Evolutionary conservation across 1,140 invertebrate species (phyloP).

Genomic region (Aradophagus sp.): DNA sequence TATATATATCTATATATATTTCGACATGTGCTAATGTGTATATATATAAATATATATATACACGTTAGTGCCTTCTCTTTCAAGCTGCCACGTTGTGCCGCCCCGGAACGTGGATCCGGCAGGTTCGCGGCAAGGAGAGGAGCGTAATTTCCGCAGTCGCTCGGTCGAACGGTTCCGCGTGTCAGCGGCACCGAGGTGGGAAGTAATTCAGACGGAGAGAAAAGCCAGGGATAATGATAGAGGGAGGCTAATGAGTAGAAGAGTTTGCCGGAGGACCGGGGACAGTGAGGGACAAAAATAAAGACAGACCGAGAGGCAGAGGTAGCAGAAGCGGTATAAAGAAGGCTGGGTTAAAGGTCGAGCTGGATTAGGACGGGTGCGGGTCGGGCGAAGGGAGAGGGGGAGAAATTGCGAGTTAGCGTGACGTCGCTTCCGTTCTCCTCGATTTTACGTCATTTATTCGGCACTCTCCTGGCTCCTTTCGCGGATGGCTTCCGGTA

Average conservation of each 20-base stretch:
- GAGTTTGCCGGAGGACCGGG: slow-evolving; percentile 24
- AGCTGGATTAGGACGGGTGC: slow-evolving; percentile 53
- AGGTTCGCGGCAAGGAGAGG: slow-evolving; percentile 27
- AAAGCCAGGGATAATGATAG: slow-evolving; percentile 41
- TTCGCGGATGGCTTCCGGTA: slow-evolving; percentile 66
- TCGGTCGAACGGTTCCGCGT: slow-evolving; percentile 36
- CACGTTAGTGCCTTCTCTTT: slow-evolving; percentile 28
- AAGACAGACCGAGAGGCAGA: slow-evolving; percentile 44
- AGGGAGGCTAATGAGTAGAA: slow-evolving; percentile 38
- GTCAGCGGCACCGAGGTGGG: slow-evolving; percentile 20
- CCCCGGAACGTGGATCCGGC: slow-evolving; percentile 13
- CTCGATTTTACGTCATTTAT: slow-evolving; percentile 74
- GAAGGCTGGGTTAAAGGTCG: slow-evolving; percentile 50
- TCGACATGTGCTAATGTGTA: slow-evolving; percentile 41
- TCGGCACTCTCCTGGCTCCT: slow-evolving; percentile 68
- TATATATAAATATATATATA: slow-evolving; percentile 54
- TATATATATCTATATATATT: slow-evolving; percentile 54
- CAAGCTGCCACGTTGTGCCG: slow-evolving; percentile 37
- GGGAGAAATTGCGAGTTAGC: slow-evolving; percentile 67
- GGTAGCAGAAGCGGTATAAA: slow-evolving; percentile 55
- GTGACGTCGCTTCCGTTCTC: slow-evolving; percentile 72
- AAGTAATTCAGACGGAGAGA: slow-evolving; percentile 39
- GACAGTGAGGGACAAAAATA: slow-evolving; percentile 32
- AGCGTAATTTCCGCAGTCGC: slow-evolving; percentile 42
- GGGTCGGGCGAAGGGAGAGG: slow-evolving; percentile 61